Base-by-base conservation (phyloP, 2,797 vertebrate genomes). In the Brachyalestes nurse region DNA sequence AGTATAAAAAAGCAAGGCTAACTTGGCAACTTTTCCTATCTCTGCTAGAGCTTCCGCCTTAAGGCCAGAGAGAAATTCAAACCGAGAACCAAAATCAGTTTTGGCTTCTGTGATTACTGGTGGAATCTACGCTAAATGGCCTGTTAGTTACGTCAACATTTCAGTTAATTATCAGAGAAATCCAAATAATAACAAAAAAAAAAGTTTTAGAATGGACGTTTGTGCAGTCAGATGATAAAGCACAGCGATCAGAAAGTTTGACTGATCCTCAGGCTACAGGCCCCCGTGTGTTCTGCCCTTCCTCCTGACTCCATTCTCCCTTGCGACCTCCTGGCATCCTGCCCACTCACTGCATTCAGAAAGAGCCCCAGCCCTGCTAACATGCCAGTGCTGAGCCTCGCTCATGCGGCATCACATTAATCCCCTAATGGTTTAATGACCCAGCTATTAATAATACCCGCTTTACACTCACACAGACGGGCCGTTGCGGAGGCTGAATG, bases 361-460 rank as follows among this genome's bases (percentile, higher is more conserved):
- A 34, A 55, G 14, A 76, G 69, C 66, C 69, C 21, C 42, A 55
- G 17, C 66, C 62, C 42, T 38, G 64, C 58, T 64, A 40, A 83
- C 77, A 58, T 71, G 86, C 89, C 85, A 86, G 88, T 64, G 65
- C 34, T 55, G 71, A 21, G 71, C 84, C 40, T 8, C 69, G 73
- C 86, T 81, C 81, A 66, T 82, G 75, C 57, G 81, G 86, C 88
- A 83, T 89, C 83, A 84, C 7, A 64, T 83, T 89, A 87, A 88
- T 88, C 83, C 89, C 80, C 81, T 90, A 92, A 91, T 90, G 86
- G 85, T 92, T 92, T 92, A 91, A 86, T 82, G 79, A 58, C 71
- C n/a, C 23, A 67, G 86, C 88, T 92, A 91, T 91, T 92, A 91
- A 91, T 92, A 91, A 79, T 86, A 40, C 67, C 28, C 76, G 40